Base-by-base conservation (phyloP, 2,113 vertebrate species). In the Grallaria varia region DNA sequence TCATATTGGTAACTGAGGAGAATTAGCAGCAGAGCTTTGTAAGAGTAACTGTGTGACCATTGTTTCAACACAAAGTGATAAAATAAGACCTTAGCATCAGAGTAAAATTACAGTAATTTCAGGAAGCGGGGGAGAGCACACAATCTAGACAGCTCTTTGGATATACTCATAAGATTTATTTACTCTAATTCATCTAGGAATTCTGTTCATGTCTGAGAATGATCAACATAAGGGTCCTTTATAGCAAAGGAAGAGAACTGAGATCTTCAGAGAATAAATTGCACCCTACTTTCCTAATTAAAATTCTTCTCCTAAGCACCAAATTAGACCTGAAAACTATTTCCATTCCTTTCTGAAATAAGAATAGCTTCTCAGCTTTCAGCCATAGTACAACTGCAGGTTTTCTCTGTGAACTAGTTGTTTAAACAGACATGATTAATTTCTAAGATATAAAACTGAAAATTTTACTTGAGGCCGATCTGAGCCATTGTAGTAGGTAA, bases 1-100 rank as follows among this genome's bases (percentile, higher is more conserved):
- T 79, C 15, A 37, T 58, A 28, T 47, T 75, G 21, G 4, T 64
- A 63, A 45, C 13, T 28, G 15, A 31, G 22, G 33, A 73, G 64
- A 81, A 16, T 27, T 39, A 60, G 13, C 33, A 58, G 31, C 9
- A 55, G 28, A 71, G 12, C 10, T 88, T 68, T 78, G 35, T n/a
- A 23, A 28, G 24, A 56, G 31, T 31, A 59, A n/a, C 17, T 25
- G 2, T 62, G 31, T 0, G 0, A 8, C 33, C 18, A 31, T 24
- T 20, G 22, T 22, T 79, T 82, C 62, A 71, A 49, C 12, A 59
- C 4, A 59, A 30, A 85, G 66, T 56, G 4, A 14, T 84, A n/a
- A 9, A 49, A 19, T 55, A 84, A 27, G 20, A 74, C 42, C 8
- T 67, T 28, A 67, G 2, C 27, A 40, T 24, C 28, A 59, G 5